Evolutionary conservation across 2,113 vertebrate genomes (phyloP), one percentile per base, ranked within the genome.

Genomic region (Verasper variegatus): DNA sequence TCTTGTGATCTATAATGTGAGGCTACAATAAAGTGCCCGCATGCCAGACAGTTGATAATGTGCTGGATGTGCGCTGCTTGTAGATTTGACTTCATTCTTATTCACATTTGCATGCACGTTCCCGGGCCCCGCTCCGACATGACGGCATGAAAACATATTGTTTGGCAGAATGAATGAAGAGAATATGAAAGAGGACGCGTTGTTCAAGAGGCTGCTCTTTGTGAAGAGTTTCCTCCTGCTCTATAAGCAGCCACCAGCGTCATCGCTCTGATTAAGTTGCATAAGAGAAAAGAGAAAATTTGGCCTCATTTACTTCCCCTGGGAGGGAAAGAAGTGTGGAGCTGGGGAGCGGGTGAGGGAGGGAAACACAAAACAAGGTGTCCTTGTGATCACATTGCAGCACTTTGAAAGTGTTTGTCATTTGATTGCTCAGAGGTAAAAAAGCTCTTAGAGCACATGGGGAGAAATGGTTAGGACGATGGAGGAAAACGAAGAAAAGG

Each of bases 241-340:
- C 76, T 71, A 74, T 69, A 78, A 76, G 85, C 78, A 83, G 82
- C 84, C 18, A 79, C 76, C 79, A 63, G 82, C 85, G 75, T 91
- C 91, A 88, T 78, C 74, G 76, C 83, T 82, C 81, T 91, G 89
- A 88, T 91, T 86, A 90, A 84, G 87, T 88, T 88, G 82, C 91
- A 66, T 88, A 91, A 91, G 81, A 84, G 81, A 82, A 80, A 76
- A 68, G 61, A 68, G 76, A 68, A 82, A 82, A 87, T 84, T 23
- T 90, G 86, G 86, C 90, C 92, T 92, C 89, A 77, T 92, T 93
- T 90, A 51, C 26, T 20, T 87, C 87, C 85, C 81, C 68, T 35
- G 71, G 70, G 86, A 89, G 8, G 77, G 82, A 74, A 42, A 76
- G 12, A 61, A 57, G 71, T 57, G 78, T 47, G 51, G 56, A 11